Base-by-base conservation (phyloP, 1,140 invertebrate species). In the Sminthurinus signatus region DNA sequence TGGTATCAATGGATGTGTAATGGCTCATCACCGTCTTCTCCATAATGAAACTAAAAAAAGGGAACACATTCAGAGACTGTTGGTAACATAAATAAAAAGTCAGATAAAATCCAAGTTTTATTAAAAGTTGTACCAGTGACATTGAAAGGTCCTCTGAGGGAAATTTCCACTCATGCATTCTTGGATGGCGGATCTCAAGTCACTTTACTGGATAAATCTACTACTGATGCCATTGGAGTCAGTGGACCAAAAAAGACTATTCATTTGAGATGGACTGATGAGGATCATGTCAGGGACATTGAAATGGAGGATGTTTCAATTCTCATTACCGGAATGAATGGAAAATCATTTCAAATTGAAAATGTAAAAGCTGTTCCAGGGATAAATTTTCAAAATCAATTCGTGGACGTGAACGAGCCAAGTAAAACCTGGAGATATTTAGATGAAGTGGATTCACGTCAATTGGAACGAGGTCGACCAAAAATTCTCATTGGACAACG, bases 401-500 rank as follows among this genome's bases (percentile, higher is more conserved):
- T 48, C 15, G 25, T 65, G 19, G 15, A 31, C 14, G 25, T 48
- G 21, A 60, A 44, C 2, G 5, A 23, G 4, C 2, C 60, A 19
- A 21, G 10, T 15, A 44, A 23, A 2, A 29, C 3, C 3, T 65
- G 50, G 31, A 28, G 5, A 0, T 39, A 52, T 51, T 14, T 55
- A 2, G 21, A 54, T 27, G 23, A 31, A 21, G 10, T 60, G 1
- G 21, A 59, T 14, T 28, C 60, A 2, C 2, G 54, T 2, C 2
- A 3, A 3, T 15, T 44, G 14, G 19, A 50, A 19, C 12, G 39
- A 15, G 43, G 15, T 14, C 27, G 21, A 12, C 57, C 63, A 19
- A 42, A 2, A 17, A 65, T 65, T 1, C 50, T 60, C 2, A 42
- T 60, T 44, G 64, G 64, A 8, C 42, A 55, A 42, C 31, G 51